Evolutionary conservation across 2,888 invertebrate genomes (phyloP).

Genomic region (Isotomurus palustris): DNA sequence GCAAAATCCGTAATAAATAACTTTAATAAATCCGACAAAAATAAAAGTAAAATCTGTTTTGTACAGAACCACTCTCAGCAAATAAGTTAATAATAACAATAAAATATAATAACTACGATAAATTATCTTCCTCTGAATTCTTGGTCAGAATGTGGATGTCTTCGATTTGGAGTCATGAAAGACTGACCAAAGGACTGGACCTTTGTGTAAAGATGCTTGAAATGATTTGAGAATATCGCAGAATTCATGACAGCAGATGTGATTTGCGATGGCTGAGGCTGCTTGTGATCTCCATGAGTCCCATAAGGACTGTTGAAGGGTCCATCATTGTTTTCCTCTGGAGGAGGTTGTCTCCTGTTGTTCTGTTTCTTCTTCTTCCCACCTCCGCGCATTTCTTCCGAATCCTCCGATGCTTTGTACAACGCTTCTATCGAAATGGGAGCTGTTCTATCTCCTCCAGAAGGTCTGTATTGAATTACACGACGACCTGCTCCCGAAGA

Average conservation of each 20-base stretch:
- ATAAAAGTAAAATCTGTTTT: no score
- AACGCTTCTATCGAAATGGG: background rate
- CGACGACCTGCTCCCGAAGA: no score
- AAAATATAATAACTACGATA: no score
- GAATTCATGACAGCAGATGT: conserved; percentile 6
- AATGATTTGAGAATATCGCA: conserved; percentile 6
- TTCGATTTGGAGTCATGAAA: no score
- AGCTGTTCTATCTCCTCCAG: background rate
- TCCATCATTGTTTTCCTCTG: background rate
- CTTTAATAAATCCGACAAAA: no score
- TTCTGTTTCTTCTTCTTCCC: background rate
- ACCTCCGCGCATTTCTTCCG: background rate
- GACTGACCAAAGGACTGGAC: background rate
- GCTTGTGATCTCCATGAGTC: no score
- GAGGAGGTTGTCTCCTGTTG: background rate
- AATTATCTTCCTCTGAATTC: no score
- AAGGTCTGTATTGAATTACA: background rate
- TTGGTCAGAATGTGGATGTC: no score
- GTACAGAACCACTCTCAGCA: no score
- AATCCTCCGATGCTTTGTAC: background rate
- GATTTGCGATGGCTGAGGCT: background rate
- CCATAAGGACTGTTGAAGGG: background rate
- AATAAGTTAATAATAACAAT: no score
- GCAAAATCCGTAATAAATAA: no score
- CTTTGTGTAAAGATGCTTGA: conserved; percentile 10